Percentiles rank a stretch among this genome's conserved stretches.
Evolutionary conservation across 2,888 invertebrate genomes (phyloP).

Genomic region (Dascillus cervinus): DNA sequence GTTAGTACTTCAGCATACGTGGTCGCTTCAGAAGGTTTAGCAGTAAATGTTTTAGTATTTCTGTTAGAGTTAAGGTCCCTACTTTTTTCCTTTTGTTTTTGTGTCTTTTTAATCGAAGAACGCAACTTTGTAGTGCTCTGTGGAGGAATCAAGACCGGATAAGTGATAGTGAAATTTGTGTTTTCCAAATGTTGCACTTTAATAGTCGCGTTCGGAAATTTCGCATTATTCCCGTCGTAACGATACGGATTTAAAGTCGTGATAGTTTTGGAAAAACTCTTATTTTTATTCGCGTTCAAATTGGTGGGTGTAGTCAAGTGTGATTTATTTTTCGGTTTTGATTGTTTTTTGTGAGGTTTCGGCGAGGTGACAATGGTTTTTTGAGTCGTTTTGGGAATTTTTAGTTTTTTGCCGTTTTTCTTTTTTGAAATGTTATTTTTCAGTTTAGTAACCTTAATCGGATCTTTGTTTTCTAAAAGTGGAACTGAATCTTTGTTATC

Average conservation of each 20-base stretch:
- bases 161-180: constrained; percentile 49
- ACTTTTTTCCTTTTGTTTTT: constrained; percentile 42
- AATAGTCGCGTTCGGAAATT: constrained; percentile 30
- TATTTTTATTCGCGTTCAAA: constrained; percentile 21
- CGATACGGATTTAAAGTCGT: constrained; percentile 18
- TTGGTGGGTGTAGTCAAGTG: constrained; percentile 20
- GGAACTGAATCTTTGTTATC: constrained; percentile 23
- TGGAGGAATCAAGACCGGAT: constrained; percentile 57
- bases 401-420: constrained; percentile 43
- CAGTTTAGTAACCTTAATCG: constrained; percentile 37
- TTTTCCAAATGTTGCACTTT: constrained; percentile 34
- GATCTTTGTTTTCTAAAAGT: constrained; percentile 20
- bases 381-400: constrained; percentile 28
- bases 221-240: constrained; percentile 35
- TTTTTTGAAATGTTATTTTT: constrained; percentile 49
- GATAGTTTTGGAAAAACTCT: constrained; percentile 13
- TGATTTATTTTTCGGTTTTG: constrained; percentile 25
- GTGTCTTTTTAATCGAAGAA: constrained; percentile 32
- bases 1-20: constrained; percentile 17
- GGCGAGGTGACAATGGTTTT: constrained; percentile 18
- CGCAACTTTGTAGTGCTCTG: constrained; percentile 35
- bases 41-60: constrained; percentile 35
- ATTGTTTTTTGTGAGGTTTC: constrained; percentile 24
- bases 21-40: constrained; percentile 29
- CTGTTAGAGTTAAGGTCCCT: constrained; percentile 40